phyloP scores from a whole-genome alignment of 2,113 vertebrate genomes.

The Calypte anna region DNA sequence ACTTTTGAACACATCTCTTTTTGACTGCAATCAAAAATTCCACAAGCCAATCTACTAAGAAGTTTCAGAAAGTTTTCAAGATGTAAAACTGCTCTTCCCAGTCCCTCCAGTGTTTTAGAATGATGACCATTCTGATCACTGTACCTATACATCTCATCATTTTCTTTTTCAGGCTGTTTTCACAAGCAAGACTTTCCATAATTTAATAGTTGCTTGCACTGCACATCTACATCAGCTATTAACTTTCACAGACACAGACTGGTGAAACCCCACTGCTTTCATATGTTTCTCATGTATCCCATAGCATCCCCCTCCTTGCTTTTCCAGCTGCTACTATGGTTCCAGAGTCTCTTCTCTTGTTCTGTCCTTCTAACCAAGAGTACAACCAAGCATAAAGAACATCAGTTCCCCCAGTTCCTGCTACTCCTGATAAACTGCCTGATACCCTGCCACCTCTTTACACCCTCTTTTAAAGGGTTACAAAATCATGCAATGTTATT shows the following conservation, averaged over 20 bases:
- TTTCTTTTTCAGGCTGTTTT: not conserved
- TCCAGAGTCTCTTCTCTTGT: not conserved
- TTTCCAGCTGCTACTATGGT: not conserved
- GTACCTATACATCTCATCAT: not conserved
- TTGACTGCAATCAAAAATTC: not conserved
- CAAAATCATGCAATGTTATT: conserved; percentile 7
- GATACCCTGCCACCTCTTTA: not conserved
- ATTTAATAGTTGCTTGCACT: not conserved
- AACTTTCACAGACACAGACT: not conserved
- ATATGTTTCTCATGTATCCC: not conserved
- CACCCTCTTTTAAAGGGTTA: not conserved
- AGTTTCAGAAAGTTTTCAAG: not conserved
- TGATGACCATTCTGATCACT: not conserved
- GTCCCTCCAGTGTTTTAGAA: not conserved
- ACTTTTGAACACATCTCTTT: not conserved
- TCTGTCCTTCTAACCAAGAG: not conserved
- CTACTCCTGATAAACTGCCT: not conserved
- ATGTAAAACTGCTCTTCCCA: not conserved
- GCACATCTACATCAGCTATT: not conserved
- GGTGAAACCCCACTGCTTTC: not conserved
- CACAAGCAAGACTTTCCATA: not conserved
- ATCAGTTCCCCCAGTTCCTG: not conserved
- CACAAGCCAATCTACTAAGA: not conserved
- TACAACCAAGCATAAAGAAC: not conserved
- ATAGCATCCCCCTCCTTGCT: fast-evolving